These are phyloP conservation scores for Psix sp. DNA, from an alignment of 1,140 invertebrate species.

Conservation along the genomic window DNA sequence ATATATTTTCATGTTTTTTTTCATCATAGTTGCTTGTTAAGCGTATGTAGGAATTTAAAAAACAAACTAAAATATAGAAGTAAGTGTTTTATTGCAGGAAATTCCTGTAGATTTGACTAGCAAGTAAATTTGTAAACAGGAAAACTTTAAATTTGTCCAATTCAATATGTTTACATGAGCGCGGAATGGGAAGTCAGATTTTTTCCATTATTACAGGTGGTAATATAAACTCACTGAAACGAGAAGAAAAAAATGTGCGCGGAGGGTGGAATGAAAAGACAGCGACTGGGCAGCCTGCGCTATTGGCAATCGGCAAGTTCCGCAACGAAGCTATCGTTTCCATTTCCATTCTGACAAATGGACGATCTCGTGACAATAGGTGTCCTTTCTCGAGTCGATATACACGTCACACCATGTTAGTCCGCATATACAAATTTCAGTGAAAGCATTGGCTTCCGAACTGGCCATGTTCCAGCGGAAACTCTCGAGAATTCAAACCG, in stretches of 20 bases:
- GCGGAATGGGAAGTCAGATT: no score
- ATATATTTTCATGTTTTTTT: no score
- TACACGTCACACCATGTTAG: slow-evolving; percentile 60
- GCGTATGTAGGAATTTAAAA: no score
- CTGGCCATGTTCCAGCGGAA: slow-evolving; percentile 65
- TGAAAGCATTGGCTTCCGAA: slow-evolving; percentile 68
- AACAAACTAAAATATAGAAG: no score
- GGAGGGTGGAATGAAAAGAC: slow-evolving; percentile 33
- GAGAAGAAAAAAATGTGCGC: slow-evolving; percentile 17
- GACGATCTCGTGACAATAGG: slow-evolving; percentile 67
- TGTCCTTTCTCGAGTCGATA: slow-evolving; percentile 60
- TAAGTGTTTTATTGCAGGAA: no score
- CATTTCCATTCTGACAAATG: slow-evolving; percentile 64
- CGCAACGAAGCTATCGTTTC: slow-evolving; percentile 52
- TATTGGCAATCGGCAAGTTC: slow-evolving; percentile 60
- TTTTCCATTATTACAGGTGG: no score
- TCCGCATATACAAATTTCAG: slow-evolving; percentile 66
- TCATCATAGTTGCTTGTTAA: no score
- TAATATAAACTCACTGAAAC: no score
- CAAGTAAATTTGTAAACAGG: no score
- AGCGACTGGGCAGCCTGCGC: slow-evolving; percentile 19
- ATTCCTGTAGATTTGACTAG: no score
- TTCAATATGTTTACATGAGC: no score
- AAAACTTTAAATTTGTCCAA: no score
- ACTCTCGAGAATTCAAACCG: slow-evolving; percentile 54